Evolutionary conservation across 2,888 invertebrate genomes (phyloP), one percentile per base, ranked within the genome.

Genomic region (Shargacucullia verbasci): DNA sequence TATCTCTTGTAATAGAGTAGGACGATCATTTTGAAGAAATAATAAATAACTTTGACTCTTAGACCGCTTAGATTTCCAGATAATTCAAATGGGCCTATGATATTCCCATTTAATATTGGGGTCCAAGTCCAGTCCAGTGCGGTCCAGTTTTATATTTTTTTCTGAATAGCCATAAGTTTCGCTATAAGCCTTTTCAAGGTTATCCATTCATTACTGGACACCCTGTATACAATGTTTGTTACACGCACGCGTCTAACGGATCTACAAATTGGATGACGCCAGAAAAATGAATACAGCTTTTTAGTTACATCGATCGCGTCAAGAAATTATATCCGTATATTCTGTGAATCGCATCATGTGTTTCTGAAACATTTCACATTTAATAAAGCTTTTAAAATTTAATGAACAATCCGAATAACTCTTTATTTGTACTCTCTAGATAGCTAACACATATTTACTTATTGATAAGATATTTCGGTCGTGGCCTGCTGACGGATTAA

Each of bases 401-500:
- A 13, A 45, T n/a, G 12, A 10, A 8, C 29, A 13, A 10, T 43
- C 9, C 9, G 13, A 37, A 15, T 38, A 50, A 39, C 12, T 48
- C 13, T 6, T 13, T 14, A 37, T 14, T 29, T 29, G 12, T 37
- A 14, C 37, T 14, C 37, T 37, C 37, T 34, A 37, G 14, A 8
- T 37, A 37, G 14, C 6, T 9, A 14, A 2, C 14, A 10, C 12
- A 11, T 13, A 37, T 48, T 63, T 53, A 59, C 53, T 14, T 50
- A 39, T 46, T 55, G 67, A 68, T 66, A 69, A 69, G 64, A 55
- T 33, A 46, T 61, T 69, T 66, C 37, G 52, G 68, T 63, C 64
- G 61, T 57, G 62, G 66, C 73, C 58, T 57, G 50, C 58, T 55
- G 50, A 40, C 37, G 55, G 49, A 54, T 60, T 71, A 70, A 69